Evolutionary conservation across 2,797 vertebrate genomes (phyloP), one percentile per base, ranked within the genome.

Genomic region (Halcyon leucocephala): DNA sequence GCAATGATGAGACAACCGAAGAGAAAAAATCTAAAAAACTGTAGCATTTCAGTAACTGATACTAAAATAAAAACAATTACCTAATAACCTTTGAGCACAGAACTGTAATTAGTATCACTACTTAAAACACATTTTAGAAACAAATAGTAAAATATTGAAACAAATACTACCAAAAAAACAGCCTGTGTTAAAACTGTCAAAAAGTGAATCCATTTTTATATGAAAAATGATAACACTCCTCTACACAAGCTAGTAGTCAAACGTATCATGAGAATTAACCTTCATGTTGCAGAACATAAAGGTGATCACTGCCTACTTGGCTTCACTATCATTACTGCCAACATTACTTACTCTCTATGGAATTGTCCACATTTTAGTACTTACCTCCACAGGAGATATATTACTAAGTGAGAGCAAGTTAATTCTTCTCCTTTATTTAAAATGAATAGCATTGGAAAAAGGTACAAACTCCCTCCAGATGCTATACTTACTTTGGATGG

Each of bases 401-500:
- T 54, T 85, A 82, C 16, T 42, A 78, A 64, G 14, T 20, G 24
- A 93, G 9, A 26, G 22, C 41, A 71, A 54, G 8, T 52, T 51
- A 67, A 81, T 24, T 42, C 14, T 60, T 73, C 61, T 70, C 28
- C 22, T 76, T 76, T 48, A 69, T 35, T 62, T 35, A 66, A 82
- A 90, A 87, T 2, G 8, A 84, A 41, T 5, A 16, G 16, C 42
- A 77, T 5, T 46, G 14, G 67, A 69, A 86, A 61, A 95, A 48
- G 12, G 42, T 55, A 80, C 6, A 51, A 42, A 77, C 5, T 24
- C 6, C 7, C 8, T 81, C n/a, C 24, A 42, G 57, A 66, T 46
- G 14, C 14, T 81, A 19, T 46, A 97, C 97, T 97, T 92, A 98
- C 97, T 79, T 90, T 39, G 25, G 58, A 71, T 49, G 52, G 13